phyloP scores from a whole-genome alignment of 2,113 vertebrate species.

The Mobula birostris region DNA sequence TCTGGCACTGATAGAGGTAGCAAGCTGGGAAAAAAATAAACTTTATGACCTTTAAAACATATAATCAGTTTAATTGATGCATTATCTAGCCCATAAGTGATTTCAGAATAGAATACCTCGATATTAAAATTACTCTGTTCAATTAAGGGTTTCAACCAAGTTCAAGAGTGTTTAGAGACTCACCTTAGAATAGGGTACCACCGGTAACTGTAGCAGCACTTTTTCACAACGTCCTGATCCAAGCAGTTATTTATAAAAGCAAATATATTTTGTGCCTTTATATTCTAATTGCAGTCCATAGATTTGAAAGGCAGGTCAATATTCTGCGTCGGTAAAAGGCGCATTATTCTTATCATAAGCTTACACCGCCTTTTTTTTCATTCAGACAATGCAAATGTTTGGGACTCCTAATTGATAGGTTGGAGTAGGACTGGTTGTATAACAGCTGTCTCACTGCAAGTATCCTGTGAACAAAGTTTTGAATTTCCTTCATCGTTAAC shows the following conservation, averaged over 20 bases:
- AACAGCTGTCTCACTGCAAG: conserved; percentile 46
- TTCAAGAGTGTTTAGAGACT: not conserved
- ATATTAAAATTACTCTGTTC: not conserved
- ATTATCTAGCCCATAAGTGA: not conserved
- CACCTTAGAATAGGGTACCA: conserved; percentile 4
- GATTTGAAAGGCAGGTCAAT: conserved; percentile 25
- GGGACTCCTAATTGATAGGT: conserved; percentile 47
- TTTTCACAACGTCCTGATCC: conserved; percentile 14
- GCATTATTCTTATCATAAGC: conserved; percentile 35
- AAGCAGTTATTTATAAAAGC: conserved; percentile 10
- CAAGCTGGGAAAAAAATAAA: not conserved
- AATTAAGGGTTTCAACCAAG: not conserved
- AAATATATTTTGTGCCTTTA: conserved; percentile 30
- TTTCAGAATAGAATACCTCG: not conserved
- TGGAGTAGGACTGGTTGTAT: conserved; percentile 29
- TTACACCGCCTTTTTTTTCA: conserved; percentile 2
- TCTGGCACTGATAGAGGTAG: not conserved
- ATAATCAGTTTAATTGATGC: not conserved
- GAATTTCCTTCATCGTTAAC: conserved; percentile 45
- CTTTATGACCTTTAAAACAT: not conserved
- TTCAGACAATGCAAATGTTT: conserved; percentile 42
- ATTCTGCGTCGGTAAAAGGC: conserved; percentile 24
- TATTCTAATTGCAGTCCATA: conserved; percentile 27
- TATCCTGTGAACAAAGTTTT: conserved; percentile 40
- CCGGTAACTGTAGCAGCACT: not conserved